Base-by-base conservation (phyloP, 1,140 invertebrate species). In the Diorhabda sublineata region DNA sequence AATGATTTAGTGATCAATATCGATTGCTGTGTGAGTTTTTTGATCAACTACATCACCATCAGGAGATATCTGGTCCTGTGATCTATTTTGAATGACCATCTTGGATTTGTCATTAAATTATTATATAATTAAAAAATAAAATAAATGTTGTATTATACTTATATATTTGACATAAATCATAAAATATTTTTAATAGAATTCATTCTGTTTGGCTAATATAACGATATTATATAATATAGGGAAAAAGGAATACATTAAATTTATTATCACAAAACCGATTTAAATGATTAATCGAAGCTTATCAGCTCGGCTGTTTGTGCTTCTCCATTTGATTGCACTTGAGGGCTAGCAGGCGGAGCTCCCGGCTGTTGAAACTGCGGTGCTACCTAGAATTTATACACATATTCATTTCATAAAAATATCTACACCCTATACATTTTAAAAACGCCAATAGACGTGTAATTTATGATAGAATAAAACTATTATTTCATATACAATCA, bases 281-380 rank as follows among this genome's bases (percentile, higher is more conserved):
- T 4, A 52, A 52, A 52, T n/a, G 65, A 76, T 85, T 83, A 91
- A 82, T 91, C 89, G 78, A 91, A 91, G 77, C 87, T 89, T 63
- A 91, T 91, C 2, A 91, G 81, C 79, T 91, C 89, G 61, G 87
- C 89, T 4, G 88, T 89, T 73, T 76, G 71, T 0, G 83, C 79
- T 56, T 83, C 83, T 42, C 80, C 80, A 59, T 79, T 77, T 61
- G 79, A 78, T 60, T 71, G 70, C 7, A 62, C 75, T 70, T 70
- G 75, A 26, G 63, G 67, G 66, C 71, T 73, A 58, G 67, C 63
- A 0, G 71, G 73, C 3, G 70, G 74, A 44, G 71, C 70, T 58
- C 74, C 73, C 61, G 75, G 72, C 45, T 69, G 66, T 42, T 64
- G 64, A 58, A 61, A 68, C 47, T 64, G 72, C 61, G 63, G 63